Evolutionary conservation across 2,113 vertebrate species (phyloP), one percentile per base, ranked within the genome.

Genomic region (Irena cyanogastra): DNA sequence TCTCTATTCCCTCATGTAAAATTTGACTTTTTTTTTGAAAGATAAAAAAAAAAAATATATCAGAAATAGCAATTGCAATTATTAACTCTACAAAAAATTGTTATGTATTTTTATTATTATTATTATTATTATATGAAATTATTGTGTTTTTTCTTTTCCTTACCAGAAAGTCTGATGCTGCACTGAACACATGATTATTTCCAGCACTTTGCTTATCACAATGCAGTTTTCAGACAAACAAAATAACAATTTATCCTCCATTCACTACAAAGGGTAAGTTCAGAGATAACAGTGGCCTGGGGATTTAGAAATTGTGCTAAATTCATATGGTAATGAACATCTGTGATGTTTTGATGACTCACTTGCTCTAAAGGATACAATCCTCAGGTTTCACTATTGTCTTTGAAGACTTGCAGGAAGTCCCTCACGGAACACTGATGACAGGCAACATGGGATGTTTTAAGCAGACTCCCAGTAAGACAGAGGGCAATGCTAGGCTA

Each of bases 261-360:
- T 97, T 98, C 94, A 92, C 52, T 94, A 92, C 94, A 97, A 98
- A 98, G 95, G 65, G 84, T 93, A 96, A 93, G 95, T 83, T 93
- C 87, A 93, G 90, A 94, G 96, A 97, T 96, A 97, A 97, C 95
- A 96, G 95, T 97, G 95, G 95, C 91, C 86, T 94, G 81, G 69
- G 93, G 95, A 97, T 98, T 97, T 96, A 97, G 91, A 97, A 98
- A 97, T 92, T 96, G 96, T 95, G 53, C 70, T 97, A 97, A 97
- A 98, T 98, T 98, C 97, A 98, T 98, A 98, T 98, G 98, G 75
- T 97, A 98, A 98, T 98, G 97, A 98, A 97, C 98, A 98, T 97
- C 97, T 98, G 97, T 96, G 97, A 97, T 97, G 78, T 94, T 95
- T 97, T 80, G 87, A 89, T 97, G 96, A 97, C 87, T 97, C 94